A percentile compares a stretch with the other conserved stretches of the same genome.
phyloP scores from a whole-genome alignment of 2,113 vertebrate genomes.

The Stegastes partitus region DNA sequence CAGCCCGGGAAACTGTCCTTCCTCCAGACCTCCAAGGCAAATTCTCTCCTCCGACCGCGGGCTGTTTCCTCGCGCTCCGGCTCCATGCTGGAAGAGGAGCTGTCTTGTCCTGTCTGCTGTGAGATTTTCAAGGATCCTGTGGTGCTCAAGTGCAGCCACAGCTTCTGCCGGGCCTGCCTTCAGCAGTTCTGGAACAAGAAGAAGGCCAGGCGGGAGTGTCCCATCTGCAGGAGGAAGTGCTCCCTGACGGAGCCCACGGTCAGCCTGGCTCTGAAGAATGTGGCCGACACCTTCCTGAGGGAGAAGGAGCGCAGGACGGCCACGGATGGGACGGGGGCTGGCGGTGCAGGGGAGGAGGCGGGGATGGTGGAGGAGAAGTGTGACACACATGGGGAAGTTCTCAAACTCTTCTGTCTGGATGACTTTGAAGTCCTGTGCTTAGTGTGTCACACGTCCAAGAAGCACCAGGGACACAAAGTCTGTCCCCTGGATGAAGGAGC shows the following conservation, averaged over 20 bases:
- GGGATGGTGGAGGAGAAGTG: conserved; percentile 67
- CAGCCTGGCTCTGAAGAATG: conserved; percentile 85
- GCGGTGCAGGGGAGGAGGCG: neutral
- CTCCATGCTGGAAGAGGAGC: conserved; percentile 83
- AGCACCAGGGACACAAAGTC: conserved; percentile 83
- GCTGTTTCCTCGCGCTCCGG: conserved; percentile 71
- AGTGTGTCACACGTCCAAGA: conserved; percentile 86
- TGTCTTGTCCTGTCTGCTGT: conserved; percentile 86
- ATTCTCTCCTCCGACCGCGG: conserved; percentile 65
- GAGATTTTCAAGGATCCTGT: conserved; percentile 87
- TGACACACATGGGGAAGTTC: conserved; percentile 75
- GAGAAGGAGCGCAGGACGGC: conserved; percentile 63
- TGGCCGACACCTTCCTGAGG: conserved; percentile 81
- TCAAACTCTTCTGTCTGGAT: conserved; percentile 85
- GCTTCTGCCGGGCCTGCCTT: conserved; percentile 85
- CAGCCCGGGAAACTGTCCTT: conserved; percentile 79
- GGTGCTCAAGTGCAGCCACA: conserved; percentile 88
- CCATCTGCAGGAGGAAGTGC: conserved; percentile 82
- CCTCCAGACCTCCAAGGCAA: conserved; percentile 68
- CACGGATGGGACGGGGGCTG: neutral
- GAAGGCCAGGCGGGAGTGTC: conserved; percentile 82
- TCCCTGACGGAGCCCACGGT: conserved; percentile 83
- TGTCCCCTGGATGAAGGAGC: conserved; percentile 85
- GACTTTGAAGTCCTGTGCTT: conserved; percentile 85
- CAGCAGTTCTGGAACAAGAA: conserved; percentile 85